phyloP scores from a whole-genome alignment of 1,140 invertebrate genomes.

The Philaenus spumarius region DNA sequence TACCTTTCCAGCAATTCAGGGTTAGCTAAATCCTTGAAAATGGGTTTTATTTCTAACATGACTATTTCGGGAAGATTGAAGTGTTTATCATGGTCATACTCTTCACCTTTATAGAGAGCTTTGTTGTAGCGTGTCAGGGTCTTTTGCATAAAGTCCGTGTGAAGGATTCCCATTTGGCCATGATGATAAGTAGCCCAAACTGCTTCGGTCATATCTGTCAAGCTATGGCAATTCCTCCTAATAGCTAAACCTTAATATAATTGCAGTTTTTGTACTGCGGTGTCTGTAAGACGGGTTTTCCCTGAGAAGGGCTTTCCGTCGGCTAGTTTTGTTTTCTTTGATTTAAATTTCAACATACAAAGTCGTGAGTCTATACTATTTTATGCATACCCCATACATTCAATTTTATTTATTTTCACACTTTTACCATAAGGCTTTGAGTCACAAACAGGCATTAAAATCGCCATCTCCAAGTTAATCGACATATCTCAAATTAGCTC shows the following conservation, averaged over 20 bases:
- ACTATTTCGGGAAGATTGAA: conserved; percentile 7
- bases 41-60: conserved; percentile 20
- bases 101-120: conserved; percentile 21
- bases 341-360: neutral
- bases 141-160: conserved; percentile 27
- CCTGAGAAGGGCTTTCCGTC: conserved; percentile 17
- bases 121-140: conserved; percentile 31
- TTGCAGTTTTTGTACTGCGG: conserved; percentile 11
- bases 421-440: conserved; percentile 19
- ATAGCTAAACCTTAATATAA: conserved; percentile 17
- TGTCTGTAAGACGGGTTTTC: conserved; percentile 16
- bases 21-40: conserved; percentile 22
- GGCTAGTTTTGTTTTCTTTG: neutral
- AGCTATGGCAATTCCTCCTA: conserved; percentile 15
- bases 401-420: conserved; percentile 18
- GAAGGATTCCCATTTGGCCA: conserved; percentile 10
- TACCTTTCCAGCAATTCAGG: conserved; percentile 17
- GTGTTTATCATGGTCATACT: conserved; percentile 14
- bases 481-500: conserved; percentile 10
- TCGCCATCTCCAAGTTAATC: conserved; percentile 23
- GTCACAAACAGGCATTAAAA: conserved; percentile 15
- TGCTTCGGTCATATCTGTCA: conserved; percentile 19
- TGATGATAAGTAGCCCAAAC: conserved; percentile 20
- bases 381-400: conserved; percentile 15
- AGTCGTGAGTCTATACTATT: conserved; percentile 19